phyloP scores from a whole-genome alignment of 1,140 invertebrate genomes.

The Cardiocondyla obscurior region DNA sequence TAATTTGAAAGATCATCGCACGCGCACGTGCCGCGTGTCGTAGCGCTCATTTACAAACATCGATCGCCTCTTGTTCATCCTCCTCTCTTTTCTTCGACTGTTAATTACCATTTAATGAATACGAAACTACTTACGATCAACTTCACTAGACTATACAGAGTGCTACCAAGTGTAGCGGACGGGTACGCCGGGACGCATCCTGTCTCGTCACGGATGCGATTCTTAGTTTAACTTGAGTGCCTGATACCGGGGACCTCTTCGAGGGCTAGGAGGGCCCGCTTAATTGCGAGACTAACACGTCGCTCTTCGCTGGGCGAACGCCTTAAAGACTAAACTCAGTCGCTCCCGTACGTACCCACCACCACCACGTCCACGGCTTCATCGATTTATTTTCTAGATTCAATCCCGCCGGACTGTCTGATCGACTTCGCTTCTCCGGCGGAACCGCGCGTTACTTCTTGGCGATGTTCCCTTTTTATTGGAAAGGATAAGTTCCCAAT shows the following conservation, averaged over 20 bases:
- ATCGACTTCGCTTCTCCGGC: slow-evolving; percentile 8
- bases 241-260: slow-evolving; percentile 46
- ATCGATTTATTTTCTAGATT: slow-evolving; percentile 59
- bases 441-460: slow-evolving; percentile 37
- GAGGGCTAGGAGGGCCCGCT: slow-evolving; percentile 4
- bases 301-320: slow-evolving; percentile 54
- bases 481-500: neutral
- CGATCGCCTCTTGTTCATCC: slow-evolving; percentile 68
- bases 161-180: slow-evolving; percentile 62
- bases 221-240: slow-evolving; percentile 51
- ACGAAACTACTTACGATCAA: slow-evolving; percentile 79
- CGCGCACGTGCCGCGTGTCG: neutral
- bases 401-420: slow-evolving; percentile 37
- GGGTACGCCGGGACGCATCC: slow-evolving; percentile 68
- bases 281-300: slow-evolving; percentile 28
- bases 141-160: slow-evolving; percentile 77
- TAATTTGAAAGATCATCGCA: slow-evolving; percentile 46
- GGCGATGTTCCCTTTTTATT: neutral
- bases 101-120: slow-evolving; percentile 67
- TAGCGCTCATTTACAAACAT: slow-evolving; percentile 76
- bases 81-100: neutral
- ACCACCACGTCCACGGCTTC: slow-evolving; percentile 65
- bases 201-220: slow-evolving; percentile 52
- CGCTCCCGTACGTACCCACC: slow-evolving; percentile 70
- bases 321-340: slow-evolving; percentile 68